Percentiles rank a stretch among this genome's conserved stretches.
These are phyloP conservation scores for Xiphias gladius DNA, from an alignment of 2,113 vertebrate genomes.

Conservation along the genomic window DNA sequence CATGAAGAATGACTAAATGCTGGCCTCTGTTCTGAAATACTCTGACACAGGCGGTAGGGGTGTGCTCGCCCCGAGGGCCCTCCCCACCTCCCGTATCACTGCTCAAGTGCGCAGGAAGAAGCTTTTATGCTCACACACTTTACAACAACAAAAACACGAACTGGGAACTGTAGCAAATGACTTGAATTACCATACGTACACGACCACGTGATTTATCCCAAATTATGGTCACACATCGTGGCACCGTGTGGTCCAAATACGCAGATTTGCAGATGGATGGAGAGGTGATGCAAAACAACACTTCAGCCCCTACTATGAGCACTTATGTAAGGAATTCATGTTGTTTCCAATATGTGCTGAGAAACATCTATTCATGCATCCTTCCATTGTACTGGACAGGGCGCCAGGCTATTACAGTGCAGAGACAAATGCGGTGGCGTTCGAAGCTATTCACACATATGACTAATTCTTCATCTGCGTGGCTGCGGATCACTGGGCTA, in stretches of 20 bases:
- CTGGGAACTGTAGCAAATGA: background rate
- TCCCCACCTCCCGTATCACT: conserved; percentile 68
- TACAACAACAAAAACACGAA: conserved; percentile 57
- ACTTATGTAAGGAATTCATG: too few relatives aligned
- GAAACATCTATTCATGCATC: background rate
- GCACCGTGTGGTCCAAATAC: background rate
- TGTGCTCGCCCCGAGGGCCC: conserved; percentile 81
- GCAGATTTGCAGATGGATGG: background rate
- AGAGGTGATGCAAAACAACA: background rate
- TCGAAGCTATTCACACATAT: background rate
- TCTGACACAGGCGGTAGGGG: conserved; percentile 79
- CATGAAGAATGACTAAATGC: conserved; percentile 76
- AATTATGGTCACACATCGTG: background rate
- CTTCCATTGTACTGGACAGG: background rate
- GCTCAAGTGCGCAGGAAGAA: conserved; percentile 65
- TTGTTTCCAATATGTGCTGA: background rate
- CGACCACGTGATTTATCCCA: too few relatives aligned
- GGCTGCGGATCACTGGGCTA: background rate
- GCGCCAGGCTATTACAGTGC: too few relatives aligned
- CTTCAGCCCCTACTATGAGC: background rate
- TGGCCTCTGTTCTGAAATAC: conserved; percentile 77
- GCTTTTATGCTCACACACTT: conserved; percentile 41
- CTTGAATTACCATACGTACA: background rate
- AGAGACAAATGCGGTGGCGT: background rate
- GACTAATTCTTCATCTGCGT: background rate